A percentile compares a stretch with the other conserved stretches of the same genome.
Conservation (phyloP, 2,113 vertebrate genomes). For the Tychaedon coryphoeus region DNA sequence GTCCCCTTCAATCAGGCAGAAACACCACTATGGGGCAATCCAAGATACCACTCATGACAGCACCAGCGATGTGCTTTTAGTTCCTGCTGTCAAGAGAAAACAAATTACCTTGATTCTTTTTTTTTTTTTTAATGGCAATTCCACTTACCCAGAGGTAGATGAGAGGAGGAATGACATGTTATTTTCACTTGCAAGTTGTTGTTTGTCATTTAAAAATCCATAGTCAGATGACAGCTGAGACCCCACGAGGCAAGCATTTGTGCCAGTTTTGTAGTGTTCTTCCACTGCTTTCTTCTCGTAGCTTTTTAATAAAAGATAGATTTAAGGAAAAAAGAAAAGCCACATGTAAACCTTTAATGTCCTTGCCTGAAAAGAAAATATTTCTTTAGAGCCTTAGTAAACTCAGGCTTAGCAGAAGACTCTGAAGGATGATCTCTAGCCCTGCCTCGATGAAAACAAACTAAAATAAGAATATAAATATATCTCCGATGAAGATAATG, state of each 20-base stretch:
- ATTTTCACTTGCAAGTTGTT: constrained; percentile 16
- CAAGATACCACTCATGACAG: background rate
- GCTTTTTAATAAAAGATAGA: background rate
- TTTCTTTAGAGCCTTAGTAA: background rate
- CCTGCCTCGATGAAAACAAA: background rate
- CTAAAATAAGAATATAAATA: background rate
- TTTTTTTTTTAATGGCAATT: background rate
- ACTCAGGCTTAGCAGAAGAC: background rate
- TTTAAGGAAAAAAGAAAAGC: background rate
- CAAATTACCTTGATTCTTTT: background rate
- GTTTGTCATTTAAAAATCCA: background rate
- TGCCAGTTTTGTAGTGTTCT: background rate
- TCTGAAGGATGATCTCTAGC: background rate
- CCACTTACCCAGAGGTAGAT: background rate
- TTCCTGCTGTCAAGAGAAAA: constrained; percentile 26
- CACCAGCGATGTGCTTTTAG: background rate
- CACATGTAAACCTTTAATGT: background rate
- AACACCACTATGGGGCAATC: background rate
- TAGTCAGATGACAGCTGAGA: background rate
- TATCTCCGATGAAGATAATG: background rate
- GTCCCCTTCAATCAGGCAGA: background rate
- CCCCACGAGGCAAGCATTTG: background rate
- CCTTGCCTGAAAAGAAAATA: background rate
- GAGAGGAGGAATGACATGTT: background rate
- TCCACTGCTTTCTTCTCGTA: background rate